Evolutionary conservation across 2,888 invertebrate species (phyloP).

Genomic region (Strigamia crassipes): DNA sequence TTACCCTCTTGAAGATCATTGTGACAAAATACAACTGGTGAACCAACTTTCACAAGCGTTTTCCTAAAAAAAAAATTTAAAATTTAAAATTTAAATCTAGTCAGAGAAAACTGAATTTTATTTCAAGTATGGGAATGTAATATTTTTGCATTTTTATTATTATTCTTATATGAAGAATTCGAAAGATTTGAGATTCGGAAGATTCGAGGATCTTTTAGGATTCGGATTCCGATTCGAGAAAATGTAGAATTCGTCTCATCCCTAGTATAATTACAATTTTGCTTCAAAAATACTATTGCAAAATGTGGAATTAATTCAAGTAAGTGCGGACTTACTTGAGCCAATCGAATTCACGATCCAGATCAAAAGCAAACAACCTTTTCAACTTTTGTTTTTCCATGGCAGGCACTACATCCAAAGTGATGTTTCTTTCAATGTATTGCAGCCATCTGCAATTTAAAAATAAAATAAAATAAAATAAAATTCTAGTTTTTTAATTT

Average conservation of each 20-base stretch:
- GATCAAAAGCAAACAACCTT: conserved; percentile 54
- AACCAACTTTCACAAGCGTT: conserved; percentile 62
- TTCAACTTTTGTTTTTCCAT: conserved; percentile 51
- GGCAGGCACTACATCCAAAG: conserved; percentile 46
- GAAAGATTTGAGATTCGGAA: too few relatives aligned
- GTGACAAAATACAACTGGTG: conserved; percentile 90
- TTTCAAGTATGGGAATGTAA: too few relatives aligned
- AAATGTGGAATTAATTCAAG: too few relatives aligned
- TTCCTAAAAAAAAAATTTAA: conserved; percentile 59
- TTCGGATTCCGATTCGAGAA: too few relatives aligned
- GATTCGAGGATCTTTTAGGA: too few relatives aligned
- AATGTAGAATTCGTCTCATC: too few relatives aligned
- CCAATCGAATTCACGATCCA: conserved; percentile 73
- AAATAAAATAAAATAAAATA: neutral
- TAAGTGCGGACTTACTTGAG: conserved; percentile 69
- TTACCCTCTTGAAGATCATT: conserved; percentile 93
- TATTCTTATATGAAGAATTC: too few relatives aligned
- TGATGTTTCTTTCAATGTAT: conserved; percentile 50
- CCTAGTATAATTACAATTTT: too few relatives aligned
- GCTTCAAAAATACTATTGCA: neutral
- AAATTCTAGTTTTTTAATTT: too few relatives aligned
- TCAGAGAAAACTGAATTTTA: too few relatives aligned
- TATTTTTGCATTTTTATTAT: too few relatives aligned
- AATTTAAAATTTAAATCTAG: neutral
- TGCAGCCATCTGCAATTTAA: conserved; percentile 50